Percentiles rank a stretch among this genome's conserved stretches.
Conservation (phyloP, 2,113 vertebrate genomes). For the Nyctibius bracteatus region DNA sequence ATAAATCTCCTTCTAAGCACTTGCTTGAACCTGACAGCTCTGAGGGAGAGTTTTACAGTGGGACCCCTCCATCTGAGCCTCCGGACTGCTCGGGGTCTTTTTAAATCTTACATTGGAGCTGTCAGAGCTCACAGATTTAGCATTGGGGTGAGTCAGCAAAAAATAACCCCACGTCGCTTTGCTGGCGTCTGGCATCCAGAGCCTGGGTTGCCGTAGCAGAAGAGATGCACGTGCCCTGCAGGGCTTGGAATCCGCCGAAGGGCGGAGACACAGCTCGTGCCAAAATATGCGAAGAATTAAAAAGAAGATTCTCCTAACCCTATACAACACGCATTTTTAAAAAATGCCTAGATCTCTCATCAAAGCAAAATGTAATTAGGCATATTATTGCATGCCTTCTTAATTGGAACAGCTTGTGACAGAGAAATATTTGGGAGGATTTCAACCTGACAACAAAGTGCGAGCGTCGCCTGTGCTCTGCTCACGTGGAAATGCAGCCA, state of each 20-base stretch:
- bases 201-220: not conserved
- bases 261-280: not conserved
- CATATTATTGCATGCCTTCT: slow-evolving; percentile 50
- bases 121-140: not conserved
- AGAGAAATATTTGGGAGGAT: slow-evolving; percentile 21
- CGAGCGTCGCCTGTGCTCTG: not conserved
- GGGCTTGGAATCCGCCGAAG: not conserved
- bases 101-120: not conserved
- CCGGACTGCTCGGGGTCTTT: rapidly evolving
- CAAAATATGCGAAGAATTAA: slow-evolving; percentile 59
- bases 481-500: not conserved
- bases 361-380: slow-evolving; percentile 59
- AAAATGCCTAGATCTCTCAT: slow-evolving; percentile 61
- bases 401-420: slow-evolving; percentile 60
- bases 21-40: not conserved
- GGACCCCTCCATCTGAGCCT: not conserved
- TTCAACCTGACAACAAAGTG: slow-evolving; percentile 9
- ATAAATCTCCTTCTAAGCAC: not conserved
- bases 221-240: not conserved
- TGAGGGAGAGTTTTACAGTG: not conserved
- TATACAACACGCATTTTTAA: not conserved
- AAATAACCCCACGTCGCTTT: not conserved
- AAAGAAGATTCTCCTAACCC: slow-evolving; percentile 20
- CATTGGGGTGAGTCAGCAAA: not conserved
- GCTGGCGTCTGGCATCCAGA: not conserved